A percentile compares a stretch with the other conserved stretches of the same genome.
phyloP scores from a whole-genome alignment of 1,140 invertebrate genomes.

The Stegodyphus mimosarum region DNA sequence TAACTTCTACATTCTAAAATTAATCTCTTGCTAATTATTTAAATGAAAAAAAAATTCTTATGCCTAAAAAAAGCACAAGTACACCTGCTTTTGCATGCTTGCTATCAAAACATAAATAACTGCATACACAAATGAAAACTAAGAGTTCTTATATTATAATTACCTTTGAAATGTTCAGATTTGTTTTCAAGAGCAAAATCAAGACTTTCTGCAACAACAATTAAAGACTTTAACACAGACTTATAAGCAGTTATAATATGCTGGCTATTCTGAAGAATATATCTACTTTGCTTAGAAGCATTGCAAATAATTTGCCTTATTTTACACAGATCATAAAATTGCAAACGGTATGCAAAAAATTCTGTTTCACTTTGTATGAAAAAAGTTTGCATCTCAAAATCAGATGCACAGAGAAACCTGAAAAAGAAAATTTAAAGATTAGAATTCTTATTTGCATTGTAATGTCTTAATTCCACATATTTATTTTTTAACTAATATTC shows the following conservation, averaged over 20 bases:
- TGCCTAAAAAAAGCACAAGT: no score
- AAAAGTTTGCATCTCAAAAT: neutral
- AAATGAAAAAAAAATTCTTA: no score
- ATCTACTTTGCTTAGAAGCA: neutral
- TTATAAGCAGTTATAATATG: neutral
- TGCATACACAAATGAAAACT: no score
- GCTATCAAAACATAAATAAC: no score
- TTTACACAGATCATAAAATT: neutral
- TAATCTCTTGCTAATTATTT: no score
- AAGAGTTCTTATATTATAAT: no score
- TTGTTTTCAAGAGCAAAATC: neutral
- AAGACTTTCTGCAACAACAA: neutral
- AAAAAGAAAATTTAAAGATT: neutral
- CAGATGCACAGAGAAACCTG: conserved; percentile 6
- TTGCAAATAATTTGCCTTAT: neutral
- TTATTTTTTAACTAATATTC: no score
- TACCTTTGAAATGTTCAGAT: no score
- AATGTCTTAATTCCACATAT: no score
- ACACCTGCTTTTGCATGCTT: no score
- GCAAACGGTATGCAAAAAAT: conserved; percentile 3
- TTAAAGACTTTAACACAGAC: neutral
- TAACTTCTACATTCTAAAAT: no score
- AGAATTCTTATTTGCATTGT: no score
- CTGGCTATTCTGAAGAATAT: neutral
- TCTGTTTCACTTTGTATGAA: conserved; percentile 27